Conservation (phyloP, 2,797 vertebrate species). For the Halcyon badia region DNA sequence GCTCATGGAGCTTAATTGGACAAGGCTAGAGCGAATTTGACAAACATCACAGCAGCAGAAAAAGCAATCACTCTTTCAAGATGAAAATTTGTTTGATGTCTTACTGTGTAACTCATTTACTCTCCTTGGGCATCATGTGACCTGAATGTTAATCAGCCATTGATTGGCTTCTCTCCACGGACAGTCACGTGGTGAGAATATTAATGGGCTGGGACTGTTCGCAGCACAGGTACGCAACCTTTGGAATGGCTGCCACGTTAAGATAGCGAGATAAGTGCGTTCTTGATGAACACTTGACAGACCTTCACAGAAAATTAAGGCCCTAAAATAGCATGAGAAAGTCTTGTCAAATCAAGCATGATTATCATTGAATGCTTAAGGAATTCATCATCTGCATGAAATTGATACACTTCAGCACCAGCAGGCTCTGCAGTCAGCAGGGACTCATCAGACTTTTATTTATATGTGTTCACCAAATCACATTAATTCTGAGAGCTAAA, state of each 20-base stretch:
- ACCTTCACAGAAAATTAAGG: slow-evolving; percentile 90
- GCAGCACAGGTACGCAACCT: slow-evolving; percentile 79
- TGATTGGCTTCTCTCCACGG: slow-evolving; percentile 86
- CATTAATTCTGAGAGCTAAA: slow-evolving; percentile 88
- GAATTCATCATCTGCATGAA: slow-evolving; percentile 90
- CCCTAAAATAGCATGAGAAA: slow-evolving; percentile 90
- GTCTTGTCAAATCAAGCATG: slow-evolving; percentile 90
- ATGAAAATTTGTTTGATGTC: slow-evolving; percentile 92
- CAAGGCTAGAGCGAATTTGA: slow-evolving; percentile 89
- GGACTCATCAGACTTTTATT: slow-evolving; percentile 89
- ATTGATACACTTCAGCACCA: slow-evolving; percentile 88
- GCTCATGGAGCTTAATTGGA: slow-evolving; percentile 89
- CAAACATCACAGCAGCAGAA: slow-evolving; percentile 90
- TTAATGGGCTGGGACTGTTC: slow-evolving; percentile 78
- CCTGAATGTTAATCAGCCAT: slow-evolving; percentile 87
- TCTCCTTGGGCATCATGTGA: slow-evolving; percentile 86
- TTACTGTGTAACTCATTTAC: slow-evolving; percentile 90
- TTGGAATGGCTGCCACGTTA: slow-evolving; percentile 86
- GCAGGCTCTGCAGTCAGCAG: slow-evolving; percentile 83
- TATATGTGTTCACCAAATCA: slow-evolving; percentile 89
- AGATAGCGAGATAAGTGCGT: slow-evolving; percentile 86
- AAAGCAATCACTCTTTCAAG: slow-evolving; percentile 91
- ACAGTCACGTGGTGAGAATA: slow-evolving; percentile 85
- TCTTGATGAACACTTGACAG: slow-evolving; percentile 89
- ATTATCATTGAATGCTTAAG: slow-evolving; percentile 88